Conservation (phyloP, 2,113 vertebrate genomes). For the Epinephelus fuscoguttatus region DNA sequence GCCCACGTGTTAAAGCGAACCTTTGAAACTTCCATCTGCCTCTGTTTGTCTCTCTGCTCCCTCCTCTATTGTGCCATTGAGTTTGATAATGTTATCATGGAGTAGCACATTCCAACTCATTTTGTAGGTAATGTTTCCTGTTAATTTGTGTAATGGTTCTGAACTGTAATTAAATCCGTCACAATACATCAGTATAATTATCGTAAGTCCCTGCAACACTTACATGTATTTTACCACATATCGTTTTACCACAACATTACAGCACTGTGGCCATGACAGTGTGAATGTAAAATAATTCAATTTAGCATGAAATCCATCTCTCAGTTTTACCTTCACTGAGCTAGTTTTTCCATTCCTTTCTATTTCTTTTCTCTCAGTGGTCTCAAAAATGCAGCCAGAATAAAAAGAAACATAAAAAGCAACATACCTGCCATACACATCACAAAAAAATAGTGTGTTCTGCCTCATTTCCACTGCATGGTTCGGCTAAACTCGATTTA, state of each 20-base stretch:
- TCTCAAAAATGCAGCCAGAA: too few species aligned
- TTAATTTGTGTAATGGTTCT: constrained; percentile 18
- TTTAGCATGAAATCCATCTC: background rate
- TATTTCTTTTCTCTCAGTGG: too few species aligned
- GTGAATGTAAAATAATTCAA: background rate
- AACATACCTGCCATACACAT: too few species aligned
- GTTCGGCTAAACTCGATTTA: too few species aligned
- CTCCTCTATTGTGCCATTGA: background rate
- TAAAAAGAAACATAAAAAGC: too few species aligned
- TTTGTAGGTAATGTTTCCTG: constrained; percentile 21
- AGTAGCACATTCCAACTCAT: background rate
- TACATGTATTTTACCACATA: too few species aligned
- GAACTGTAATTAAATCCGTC: constrained; percentile 1
- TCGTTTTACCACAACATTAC: background rate
- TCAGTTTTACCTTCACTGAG: too few species aligned
- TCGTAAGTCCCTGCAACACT: background rate
- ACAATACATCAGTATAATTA: background rate
- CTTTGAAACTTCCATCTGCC: background rate
- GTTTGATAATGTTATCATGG: constrained; percentile 9
- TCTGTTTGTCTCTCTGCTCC: background rate
- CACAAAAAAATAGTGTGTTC: too few species aligned
- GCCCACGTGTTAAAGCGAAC: background rate
- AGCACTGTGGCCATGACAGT: background rate
- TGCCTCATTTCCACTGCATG: too few species aligned
- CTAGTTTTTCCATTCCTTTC: too few species aligned